Percentiles rank a stretch among this genome's conserved stretches.
Conservation (phyloP, 1,140 invertebrate species). For the Protaetia brevitarsis region DNA sequence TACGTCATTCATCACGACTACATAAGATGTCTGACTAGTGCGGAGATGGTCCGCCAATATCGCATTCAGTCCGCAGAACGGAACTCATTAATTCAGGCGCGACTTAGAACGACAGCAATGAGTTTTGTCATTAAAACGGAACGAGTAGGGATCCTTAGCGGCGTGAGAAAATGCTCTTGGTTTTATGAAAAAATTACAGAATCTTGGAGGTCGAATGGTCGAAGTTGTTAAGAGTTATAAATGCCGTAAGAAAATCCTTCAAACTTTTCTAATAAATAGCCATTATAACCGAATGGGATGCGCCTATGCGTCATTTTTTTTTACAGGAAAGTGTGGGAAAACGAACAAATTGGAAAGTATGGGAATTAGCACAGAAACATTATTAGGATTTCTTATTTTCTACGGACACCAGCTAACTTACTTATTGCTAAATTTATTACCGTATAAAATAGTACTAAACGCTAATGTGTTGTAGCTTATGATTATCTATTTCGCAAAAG, state of each 20-base stretch:
- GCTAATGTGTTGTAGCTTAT: too few species aligned
- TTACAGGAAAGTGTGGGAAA: neutral
- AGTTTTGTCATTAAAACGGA: constrained; percentile 17
- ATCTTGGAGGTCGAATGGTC: constrained; percentile 11
- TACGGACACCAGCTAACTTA: too few species aligned
- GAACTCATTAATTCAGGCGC: constrained; percentile 24
- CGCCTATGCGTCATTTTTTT: neutral
- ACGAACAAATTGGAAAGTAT: too few species aligned
- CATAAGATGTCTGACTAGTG: neutral
- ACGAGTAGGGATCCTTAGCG: neutral
- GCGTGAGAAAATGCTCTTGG: neutral
- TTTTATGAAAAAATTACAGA: neutral
- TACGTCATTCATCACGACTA: neutral
- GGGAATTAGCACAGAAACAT: too few species aligned
- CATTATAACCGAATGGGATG: constrained; percentile 18
- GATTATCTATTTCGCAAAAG: too few species aligned
- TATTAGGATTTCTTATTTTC: too few species aligned
- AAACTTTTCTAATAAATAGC: constrained; percentile 16
- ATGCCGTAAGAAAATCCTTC: constrained; percentile 14
- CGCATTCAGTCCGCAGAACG: constrained; percentile 15
- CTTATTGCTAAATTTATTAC: too few species aligned
- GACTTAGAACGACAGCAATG: constrained; percentile 23
- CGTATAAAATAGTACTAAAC: too few species aligned
- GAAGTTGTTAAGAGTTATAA: neutral
- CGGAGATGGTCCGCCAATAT: neutral